Evolutionary conservation across 1,140 invertebrate species (phyloP).

Genomic region (Macrotrachela quadricornifera): DNA sequence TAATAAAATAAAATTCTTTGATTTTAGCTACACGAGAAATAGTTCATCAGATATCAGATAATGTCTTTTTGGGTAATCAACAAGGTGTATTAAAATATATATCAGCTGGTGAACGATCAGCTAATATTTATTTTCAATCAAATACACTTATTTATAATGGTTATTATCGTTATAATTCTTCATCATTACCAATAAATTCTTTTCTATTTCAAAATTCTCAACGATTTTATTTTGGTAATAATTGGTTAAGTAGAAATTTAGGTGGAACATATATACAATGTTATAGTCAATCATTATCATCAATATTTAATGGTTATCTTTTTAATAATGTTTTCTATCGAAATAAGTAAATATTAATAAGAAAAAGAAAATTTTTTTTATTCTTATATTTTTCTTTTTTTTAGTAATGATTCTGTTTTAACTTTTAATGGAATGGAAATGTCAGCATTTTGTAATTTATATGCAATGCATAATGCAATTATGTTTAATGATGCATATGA

Average conservation of each 20-base stretch:
- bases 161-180: constrained; percentile 74
- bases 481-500: no score
- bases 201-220: constrained; percentile 84
- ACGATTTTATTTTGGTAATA: constrained; percentile 45
- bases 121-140: constrained; percentile 61
- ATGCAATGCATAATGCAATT: no score
- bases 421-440: neutral
- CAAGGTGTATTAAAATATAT: constrained; percentile 65
- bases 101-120: constrained; percentile 83
- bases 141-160: constrained; percentile 73
- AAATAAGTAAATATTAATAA: neutral
- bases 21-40: constrained; percentile 55
- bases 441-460: no score
- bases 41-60: constrained; percentile 68
- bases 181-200: constrained; percentile 54
- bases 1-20: constrained; percentile 1
- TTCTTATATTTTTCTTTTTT: no score
- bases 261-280: neutral
- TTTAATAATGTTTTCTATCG: constrained; percentile 3
- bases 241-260: neutral
- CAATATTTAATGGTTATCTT: neutral
- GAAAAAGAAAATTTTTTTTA: neutral
- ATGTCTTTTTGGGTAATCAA: constrained; percentile 55
- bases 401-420: neutral
- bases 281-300: neutral